Evolutionary conservation across 2,113 vertebrate genomes (phyloP).

Genomic region (Oncorhynchus kisutch): DNA sequence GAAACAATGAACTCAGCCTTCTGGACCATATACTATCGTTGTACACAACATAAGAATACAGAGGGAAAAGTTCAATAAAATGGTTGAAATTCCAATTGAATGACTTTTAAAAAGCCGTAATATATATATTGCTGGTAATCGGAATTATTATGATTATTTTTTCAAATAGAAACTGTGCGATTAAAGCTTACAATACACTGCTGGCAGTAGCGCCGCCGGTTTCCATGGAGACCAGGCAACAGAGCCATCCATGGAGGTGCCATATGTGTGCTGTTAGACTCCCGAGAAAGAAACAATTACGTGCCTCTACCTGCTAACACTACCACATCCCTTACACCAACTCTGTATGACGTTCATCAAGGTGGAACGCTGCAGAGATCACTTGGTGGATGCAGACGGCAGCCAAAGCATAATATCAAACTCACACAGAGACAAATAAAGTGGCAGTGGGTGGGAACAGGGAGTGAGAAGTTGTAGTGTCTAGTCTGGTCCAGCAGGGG

Average conservation of each 20-base stretch:
- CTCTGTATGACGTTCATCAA: not conserved
- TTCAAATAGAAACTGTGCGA: conserved; percentile 78
- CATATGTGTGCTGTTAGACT: conserved; percentile 49
- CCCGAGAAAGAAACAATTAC: conserved; percentile 16
- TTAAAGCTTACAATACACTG: conserved; percentile 75
- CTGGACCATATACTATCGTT: conserved; percentile 65
- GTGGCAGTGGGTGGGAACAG: conserved; percentile 43
- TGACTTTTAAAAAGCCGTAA: conserved; percentile 87
- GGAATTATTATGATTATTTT: conserved; percentile 55
- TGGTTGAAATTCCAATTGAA: conserved; percentile 81
- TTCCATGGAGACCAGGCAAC: conserved; percentile 58
- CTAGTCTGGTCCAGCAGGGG: conserved; percentile 74
- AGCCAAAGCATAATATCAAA: conserved; percentile 52
- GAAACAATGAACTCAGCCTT: conserved; percentile 30
- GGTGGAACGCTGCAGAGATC: conserved; percentile 55
- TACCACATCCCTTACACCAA: conserved; percentile 36
- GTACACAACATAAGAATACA: conserved; percentile 66
- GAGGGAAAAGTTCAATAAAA: conserved; percentile 76
- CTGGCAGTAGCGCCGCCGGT: conserved; percentile 63
- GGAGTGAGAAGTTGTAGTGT: conserved; percentile 82
- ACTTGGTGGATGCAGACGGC: conserved; percentile 63
- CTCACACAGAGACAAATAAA: conserved; percentile 46
- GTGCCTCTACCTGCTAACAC: conserved; percentile 22
- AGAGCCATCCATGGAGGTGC: conserved; percentile 56
- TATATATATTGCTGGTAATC: conserved; percentile 76